Percentiles rank a stretch among this genome's conserved stretches.
phyloP scores from a whole-genome alignment of 2,888 invertebrate genomes.

The Drepanosiphum platanoidis region DNA sequence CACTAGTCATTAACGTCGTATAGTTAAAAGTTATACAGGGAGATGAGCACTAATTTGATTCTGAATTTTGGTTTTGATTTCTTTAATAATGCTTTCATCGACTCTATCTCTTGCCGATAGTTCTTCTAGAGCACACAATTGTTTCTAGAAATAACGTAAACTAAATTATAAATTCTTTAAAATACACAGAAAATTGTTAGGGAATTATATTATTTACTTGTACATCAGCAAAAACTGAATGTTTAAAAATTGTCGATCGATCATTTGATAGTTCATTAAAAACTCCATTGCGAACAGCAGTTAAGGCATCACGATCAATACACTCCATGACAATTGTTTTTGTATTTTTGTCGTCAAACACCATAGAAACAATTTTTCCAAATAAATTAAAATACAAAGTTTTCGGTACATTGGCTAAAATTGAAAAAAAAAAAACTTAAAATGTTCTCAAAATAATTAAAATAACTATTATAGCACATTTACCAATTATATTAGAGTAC shows the following conservation, averaged over 20 bases:
- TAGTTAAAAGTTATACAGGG: slow-evolving; percentile 30
- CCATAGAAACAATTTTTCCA: slow-evolving; percentile 37
- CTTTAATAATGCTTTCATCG: slow-evolving; percentile 14
- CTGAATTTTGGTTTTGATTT: slow-evolving; percentile 30
- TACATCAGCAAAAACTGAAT: slow-evolving; percentile 27
- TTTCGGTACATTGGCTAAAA: slow-evolving; percentile 43
- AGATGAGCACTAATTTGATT: slow-evolving; percentile 48
- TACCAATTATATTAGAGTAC: slow-evolving; percentile 31
- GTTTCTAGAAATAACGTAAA: slow-evolving; percentile 40
- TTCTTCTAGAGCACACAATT: slow-evolving; percentile 45
- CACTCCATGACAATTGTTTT: slow-evolving; percentile 31
- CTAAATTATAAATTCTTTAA: background rate
- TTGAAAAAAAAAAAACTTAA: background rate
- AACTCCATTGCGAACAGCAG: slow-evolving; percentile 53
- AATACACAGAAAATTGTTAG: too few relatives aligned
- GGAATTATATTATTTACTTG: slow-evolving; percentile 37
- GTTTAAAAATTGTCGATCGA: slow-evolving; percentile 19
- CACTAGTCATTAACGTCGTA: too few relatives aligned
- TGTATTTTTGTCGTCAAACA: slow-evolving; percentile 35
- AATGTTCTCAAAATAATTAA: background rate
- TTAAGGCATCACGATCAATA: slow-evolving; percentile 29
- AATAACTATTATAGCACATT: background rate
- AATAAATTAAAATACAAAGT: slow-evolving; percentile 30
- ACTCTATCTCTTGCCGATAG: slow-evolving; percentile 29
- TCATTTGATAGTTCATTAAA: slow-evolving; percentile 37